Evolutionary conservation across 2,797 vertebrate species (phyloP), one percentile per base, ranked within the genome.

Genomic region (Phrynocephalus forsythii): DNA sequence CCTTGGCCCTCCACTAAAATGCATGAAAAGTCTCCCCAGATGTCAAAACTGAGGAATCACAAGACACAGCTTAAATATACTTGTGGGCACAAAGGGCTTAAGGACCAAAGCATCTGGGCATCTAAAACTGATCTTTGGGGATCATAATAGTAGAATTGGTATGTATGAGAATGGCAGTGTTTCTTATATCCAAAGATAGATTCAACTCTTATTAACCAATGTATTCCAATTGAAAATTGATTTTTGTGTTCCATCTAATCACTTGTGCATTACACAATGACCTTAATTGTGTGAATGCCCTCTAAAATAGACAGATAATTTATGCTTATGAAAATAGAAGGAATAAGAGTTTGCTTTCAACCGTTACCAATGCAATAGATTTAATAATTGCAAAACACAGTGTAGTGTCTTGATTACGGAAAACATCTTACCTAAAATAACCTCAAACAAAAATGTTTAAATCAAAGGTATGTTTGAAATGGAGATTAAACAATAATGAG

Each of bases 351-450:
- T 92, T 88, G 6, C 20, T 86, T 81, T 44, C 8, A 81, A 69
- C 33, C 9, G 9, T 30, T 44, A n/a, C 26, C 13, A 56, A 83
- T 28, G 80, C 83, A 79, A 73, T 67, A 71, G 52, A 83, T 82
- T 84, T 82, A 85, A 86, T 28, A 1, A 60, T 67, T 30, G 66
- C 38, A 56, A 56, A 30, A 2, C 20, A 83, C 82, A 89, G 82
- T 28, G 44, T 56, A 75, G 30, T 6, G 7, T 30, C 50, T 81
- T 88, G 72, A 85, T 88, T 91, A 86, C 72, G 78, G 30, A 84
- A 86, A 71, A 2, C 1, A 72, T 85, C 75, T 75, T 89, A 6
- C 3, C 83, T 30, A 79, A 0, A 79, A 86, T 80, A 86, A 66
- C 26, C 71, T 6, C 26, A 80, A 38, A 85, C 44, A 73, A 72